A percentile compares a stretch with the other conserved stretches of the same genome.
phyloP scores from a whole-genome alignment of 2,797 vertebrate species.

The Poeciliopsis turneri region DNA sequence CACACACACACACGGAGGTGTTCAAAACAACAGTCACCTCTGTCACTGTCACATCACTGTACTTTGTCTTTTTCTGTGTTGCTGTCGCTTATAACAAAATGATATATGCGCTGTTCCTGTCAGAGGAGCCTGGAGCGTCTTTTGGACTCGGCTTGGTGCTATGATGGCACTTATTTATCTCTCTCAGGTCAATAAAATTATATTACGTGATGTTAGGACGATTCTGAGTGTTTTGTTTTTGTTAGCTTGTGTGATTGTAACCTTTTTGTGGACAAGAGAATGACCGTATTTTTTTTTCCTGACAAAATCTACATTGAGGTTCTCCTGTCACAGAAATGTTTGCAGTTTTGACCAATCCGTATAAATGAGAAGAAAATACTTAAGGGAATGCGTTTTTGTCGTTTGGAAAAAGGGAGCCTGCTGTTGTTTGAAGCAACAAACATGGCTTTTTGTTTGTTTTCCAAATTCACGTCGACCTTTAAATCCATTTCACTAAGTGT shows the following conservation, averaged over 20 bases:
- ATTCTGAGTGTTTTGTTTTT: neutral
- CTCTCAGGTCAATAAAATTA: neutral
- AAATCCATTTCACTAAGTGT: neutral
- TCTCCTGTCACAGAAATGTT: neutral
- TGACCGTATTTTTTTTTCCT: neutral
- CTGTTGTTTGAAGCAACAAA: neutral
- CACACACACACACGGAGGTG: conserved; percentile 25
- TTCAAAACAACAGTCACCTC: conserved; percentile 31
- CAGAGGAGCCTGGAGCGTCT: neutral
- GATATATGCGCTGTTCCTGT: neutral
- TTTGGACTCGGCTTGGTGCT: neutral
- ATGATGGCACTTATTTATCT: neutral
- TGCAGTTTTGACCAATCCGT: neutral
- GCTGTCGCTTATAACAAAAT: conserved; percentile 3
- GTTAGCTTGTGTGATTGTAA: neutral
- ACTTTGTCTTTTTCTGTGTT: conserved; percentile 12
- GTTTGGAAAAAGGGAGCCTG: neutral
- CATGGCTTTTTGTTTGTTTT: neutral
- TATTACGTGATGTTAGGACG: neutral
- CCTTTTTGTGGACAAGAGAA: neutral
- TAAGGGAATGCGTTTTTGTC: neutral
- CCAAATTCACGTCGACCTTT: neutral
- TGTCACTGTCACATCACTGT: conserved; percentile 12
- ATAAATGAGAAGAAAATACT: neutral
- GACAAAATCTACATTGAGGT: neutral